phyloP scores from a whole-genome alignment of 2,888 invertebrate genomes.

The Chymomyza caudatula region DNA sequence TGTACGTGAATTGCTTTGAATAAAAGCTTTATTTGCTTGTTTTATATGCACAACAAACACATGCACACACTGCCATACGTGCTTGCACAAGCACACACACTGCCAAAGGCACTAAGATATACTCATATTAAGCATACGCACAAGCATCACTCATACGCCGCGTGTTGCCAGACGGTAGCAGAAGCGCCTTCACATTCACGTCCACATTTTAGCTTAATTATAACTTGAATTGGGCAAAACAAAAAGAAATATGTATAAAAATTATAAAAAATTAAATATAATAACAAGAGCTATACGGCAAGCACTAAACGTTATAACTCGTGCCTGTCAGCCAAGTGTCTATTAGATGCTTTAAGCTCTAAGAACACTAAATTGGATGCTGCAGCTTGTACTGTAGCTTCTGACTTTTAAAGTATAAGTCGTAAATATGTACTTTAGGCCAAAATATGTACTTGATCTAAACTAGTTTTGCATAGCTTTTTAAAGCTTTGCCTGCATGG shows the following conservation, averaged over 20 bases:
- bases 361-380: not conserved
- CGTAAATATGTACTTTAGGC: too few species aligned
- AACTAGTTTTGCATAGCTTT: too few species aligned
- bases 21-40: constrained; percentile 65
- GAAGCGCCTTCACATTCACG: constrained; percentile 41
- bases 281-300: too few species aligned
- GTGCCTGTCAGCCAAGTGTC: not conserved
- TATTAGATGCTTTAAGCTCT: not conserved
- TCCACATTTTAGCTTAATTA: constrained; percentile 64
- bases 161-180: constrained; percentile 16
- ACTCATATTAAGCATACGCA: constrained; percentile 11
- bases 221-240: constrained; percentile 19
- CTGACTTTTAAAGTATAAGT: too few species aligned
- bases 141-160: constrained; percentile 60
- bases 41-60: constrained; percentile 49
- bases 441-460: too few species aligned
- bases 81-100: constrained; percentile 22
- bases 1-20: constrained; percentile 72
- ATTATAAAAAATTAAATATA: not conserved
- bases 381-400: too few species aligned
- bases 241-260: not conserved
- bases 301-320: not conserved
- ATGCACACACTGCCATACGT: constrained; percentile 18
- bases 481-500: too few species aligned
- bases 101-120: constrained; percentile 6